Conservation (phyloP, 1,140 invertebrate genomes). For the Diabrotica undecimpunctata region DNA sequence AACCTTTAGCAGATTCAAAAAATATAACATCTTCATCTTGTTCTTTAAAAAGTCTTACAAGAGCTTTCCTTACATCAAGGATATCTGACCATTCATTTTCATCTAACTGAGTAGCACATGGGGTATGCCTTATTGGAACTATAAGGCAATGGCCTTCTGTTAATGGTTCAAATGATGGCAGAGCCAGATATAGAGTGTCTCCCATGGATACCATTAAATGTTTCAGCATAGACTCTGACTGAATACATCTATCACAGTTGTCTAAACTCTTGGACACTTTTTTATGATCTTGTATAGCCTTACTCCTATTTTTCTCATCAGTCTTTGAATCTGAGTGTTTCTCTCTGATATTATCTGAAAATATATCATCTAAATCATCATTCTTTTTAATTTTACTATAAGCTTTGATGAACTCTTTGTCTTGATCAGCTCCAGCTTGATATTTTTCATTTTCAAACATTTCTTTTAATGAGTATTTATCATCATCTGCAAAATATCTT, state of each 20-base stretch:
- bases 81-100: slow-evolving; percentile 93
- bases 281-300: slow-evolving; percentile 72
- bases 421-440: slow-evolving; percentile 74
- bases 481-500: slow-evolving; percentile 88
- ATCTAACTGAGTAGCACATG: slow-evolving; percentile 76
- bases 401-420: slow-evolving; percentile 74
- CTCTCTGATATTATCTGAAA: slow-evolving; percentile 68
- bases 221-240: slow-evolving; percentile 75
- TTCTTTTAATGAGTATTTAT: slow-evolving; percentile 79
- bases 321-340: slow-evolving; percentile 60
- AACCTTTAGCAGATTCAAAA: slow-evolving; percentile 77
- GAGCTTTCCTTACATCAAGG: slow-evolving; percentile 67
- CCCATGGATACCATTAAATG: slow-evolving; percentile 84
- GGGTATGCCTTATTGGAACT: slow-evolving; percentile 75
- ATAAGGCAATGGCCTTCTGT: slow-evolving; percentile 87
- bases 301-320: slow-evolving; percentile 60
- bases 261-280: slow-evolving; percentile 68
- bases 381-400: slow-evolving; percentile 65
- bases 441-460: slow-evolving; percentile 91
- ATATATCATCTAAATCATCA: slow-evolving; percentile 85
- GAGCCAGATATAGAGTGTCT: slow-evolving; percentile 74
- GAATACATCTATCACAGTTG: slow-evolving; percentile 79
- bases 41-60: slow-evolving; percentile 74
- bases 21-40: slow-evolving; percentile 81
- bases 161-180: slow-evolving; percentile 76